Base-by-base conservation (phyloP, 2,888 invertebrate species). In the Byasa hedistus region DNA sequence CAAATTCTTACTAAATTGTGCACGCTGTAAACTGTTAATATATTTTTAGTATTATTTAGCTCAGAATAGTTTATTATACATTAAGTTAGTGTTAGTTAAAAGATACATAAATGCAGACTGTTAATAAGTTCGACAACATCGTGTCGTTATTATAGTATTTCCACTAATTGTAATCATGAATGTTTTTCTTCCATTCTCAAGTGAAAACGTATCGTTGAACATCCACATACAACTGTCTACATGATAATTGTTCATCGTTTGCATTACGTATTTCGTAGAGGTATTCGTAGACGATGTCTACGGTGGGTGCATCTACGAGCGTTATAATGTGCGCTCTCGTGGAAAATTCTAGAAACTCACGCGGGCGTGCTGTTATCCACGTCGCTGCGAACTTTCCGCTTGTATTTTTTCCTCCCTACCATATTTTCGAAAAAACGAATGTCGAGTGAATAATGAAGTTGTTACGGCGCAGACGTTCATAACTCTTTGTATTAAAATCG, bases 281-380 rank as follows among this genome's bases (percentile, higher is more conserved):
- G 32, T 32, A 70, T 69, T 66, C 68, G 64, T 68, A 66, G 68
- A 61, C 63, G 65, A 58, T 52, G 63, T 48, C 60, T 61, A 69
- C 44, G 15, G 19, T 17, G 75, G 73, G 73, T 77, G 75, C 75
- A 75, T 72, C 75, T 73, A 71, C 78, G 74, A 76, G 74, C 77
- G 75, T 72, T 78, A 70, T 69, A 74, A 71, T 72, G 76, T 79
- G 80, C 85, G 80, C 79, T 84, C 85, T 79, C n/a, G 71, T 75
- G 86, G 85, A 84, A 87, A 86, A 85, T 83, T 82, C 82, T 79
- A 76, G 79, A 82, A 88, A 84, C 86, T 85, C 84, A 75, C 75
- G 78, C 81, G 73, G 72, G 79, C 80, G 76, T 82, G 77, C 79
- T 79, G 76, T 76, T n/a, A 76, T 77, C 77, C 79, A 75, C 74